Evolutionary conservation across 2,113 vertebrate species (phyloP), one percentile per base, ranked within the genome.

Genomic region (Callipepla californica): DNA sequence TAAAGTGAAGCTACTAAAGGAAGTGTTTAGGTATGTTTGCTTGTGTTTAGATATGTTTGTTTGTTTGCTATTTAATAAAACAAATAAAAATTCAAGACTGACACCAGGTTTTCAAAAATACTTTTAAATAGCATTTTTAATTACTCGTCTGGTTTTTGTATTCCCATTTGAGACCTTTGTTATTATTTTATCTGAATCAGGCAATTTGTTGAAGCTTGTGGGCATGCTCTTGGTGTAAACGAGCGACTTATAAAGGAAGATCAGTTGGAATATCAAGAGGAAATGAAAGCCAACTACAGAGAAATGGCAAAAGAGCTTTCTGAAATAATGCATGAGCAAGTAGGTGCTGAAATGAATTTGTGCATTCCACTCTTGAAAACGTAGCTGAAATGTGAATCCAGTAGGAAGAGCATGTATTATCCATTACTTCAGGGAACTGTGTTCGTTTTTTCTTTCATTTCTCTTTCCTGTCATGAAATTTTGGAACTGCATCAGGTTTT

Each of bases 221-320:
- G 99, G 38, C 99, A 99, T 19, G 99, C 98, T 72, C 95, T 99
- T 55, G 98, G 97, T 51, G 96, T 99, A 51, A 99, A 99, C 26
- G 99, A 99, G 90, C 97, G 98, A 15, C 98, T 99, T 70, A 99
- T 99, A 95, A 99, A 99, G 95, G 99, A 99, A 95, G 99, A 99
- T 96, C 99, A 99, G 85, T 96, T 99, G 93, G 99, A 99, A 95
- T 99, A 99, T 93, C 99, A 99, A 85, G 99, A 99, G 75, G 99
- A 99, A 97, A 99, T 99, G 99, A 99, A 99, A 92, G 98, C 99
- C 58, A 99, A 98, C 97, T 99, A 99, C 92, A 98, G 99, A 96
- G 99, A 99, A 91, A 98, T 99, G 93, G 98, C 98, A 53, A 98
- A 98, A 97, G 98, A 99, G 94, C 98, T 99, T 70, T 99, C 99